Conservation (phyloP, 1,140 invertebrate species). For the Microplitis mediator region DNA sequence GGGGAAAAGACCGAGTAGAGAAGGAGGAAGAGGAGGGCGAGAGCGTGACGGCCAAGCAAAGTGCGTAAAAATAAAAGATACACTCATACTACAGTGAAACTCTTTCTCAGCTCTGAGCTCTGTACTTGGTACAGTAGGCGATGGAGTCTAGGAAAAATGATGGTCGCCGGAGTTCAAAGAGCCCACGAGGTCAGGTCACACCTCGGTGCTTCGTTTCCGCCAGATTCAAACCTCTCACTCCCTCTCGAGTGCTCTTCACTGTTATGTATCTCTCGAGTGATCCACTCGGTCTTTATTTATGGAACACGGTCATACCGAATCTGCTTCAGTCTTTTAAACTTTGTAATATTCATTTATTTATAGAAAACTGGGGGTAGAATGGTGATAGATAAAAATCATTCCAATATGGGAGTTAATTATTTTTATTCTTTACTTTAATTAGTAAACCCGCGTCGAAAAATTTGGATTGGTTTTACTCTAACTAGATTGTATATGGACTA, state of each 20-base stretch:
- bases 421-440: too few species aligned
- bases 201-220: slow-evolving; percentile 17
- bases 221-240: not conserved
- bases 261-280: slow-evolving; percentile 3
- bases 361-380: too few species aligned
- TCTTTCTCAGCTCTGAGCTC: not conserved
- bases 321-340: not conserved
- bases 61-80: slow-evolving; percentile 7
- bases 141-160: slow-evolving; percentile 4
- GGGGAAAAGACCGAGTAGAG: not conserved
- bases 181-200: slow-evolving; percentile 17
- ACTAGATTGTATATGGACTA: too few species aligned
- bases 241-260: not conserved
- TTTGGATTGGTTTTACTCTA: too few species aligned
- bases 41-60: slow-evolving; percentile 18
- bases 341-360: too few species aligned
- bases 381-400: too few species aligned
- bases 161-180: slow-evolving; percentile 14
- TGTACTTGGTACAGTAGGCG: not conserved
- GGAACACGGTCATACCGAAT: slow-evolving; percentile 8
- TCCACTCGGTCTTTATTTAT: slow-evolving; percentile 22
- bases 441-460: too few species aligned
- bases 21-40: not conserved
- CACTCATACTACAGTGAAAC: not conserved
- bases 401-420: too few species aligned